Conservation (phyloP, 2,888 invertebrate species). For the Chouioia cunea region DNA sequence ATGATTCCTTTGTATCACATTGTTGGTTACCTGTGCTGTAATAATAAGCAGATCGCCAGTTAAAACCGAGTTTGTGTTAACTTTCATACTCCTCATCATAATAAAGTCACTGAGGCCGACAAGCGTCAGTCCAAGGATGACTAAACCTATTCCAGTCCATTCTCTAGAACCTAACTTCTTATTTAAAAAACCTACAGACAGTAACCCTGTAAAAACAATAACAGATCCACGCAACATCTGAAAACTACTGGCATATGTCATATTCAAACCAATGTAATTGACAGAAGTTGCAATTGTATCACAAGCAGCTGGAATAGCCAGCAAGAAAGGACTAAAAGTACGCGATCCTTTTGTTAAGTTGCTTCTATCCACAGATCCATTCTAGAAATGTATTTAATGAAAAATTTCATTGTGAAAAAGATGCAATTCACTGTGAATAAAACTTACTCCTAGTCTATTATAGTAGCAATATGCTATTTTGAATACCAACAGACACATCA, state of each 20-base stretch:
- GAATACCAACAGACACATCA: constrained; percentile 86
- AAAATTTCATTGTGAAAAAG: constrained; percentile 19
- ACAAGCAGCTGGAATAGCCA: constrained; percentile 89
- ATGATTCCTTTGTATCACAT: neutral
- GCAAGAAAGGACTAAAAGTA: constrained; percentile 82
- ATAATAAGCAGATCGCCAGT: constrained; percentile 85
- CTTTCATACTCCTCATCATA: constrained; percentile 62
- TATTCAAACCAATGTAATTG: constrained; percentile 90
- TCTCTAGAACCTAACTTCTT: constrained; percentile 76
- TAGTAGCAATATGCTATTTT: constrained; percentile 75
- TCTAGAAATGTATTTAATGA: constrained; percentile 51
- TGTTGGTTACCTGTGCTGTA: constrained; percentile 72
- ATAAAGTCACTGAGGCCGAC: constrained; percentile 83
- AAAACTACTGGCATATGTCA: constrained; percentile 94
- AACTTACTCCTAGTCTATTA: constrained; percentile 71
- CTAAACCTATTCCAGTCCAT: constrained; percentile 82
- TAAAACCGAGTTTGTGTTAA: constrained; percentile 79
- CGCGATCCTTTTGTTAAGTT: constrained; percentile 79
- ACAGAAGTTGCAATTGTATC: constrained; percentile 91
- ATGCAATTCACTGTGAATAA: constrained; percentile 19
- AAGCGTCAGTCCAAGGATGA: constrained; percentile 79
- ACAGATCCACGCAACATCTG: constrained; percentile 95
- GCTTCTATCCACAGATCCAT: constrained; percentile 67
- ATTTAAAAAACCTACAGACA: constrained; percentile 86
- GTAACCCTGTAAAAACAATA: constrained; percentile 88